Base-by-base conservation (phyloP, 2,888 invertebrate species). In the Pyrgus malvae region DNA sequence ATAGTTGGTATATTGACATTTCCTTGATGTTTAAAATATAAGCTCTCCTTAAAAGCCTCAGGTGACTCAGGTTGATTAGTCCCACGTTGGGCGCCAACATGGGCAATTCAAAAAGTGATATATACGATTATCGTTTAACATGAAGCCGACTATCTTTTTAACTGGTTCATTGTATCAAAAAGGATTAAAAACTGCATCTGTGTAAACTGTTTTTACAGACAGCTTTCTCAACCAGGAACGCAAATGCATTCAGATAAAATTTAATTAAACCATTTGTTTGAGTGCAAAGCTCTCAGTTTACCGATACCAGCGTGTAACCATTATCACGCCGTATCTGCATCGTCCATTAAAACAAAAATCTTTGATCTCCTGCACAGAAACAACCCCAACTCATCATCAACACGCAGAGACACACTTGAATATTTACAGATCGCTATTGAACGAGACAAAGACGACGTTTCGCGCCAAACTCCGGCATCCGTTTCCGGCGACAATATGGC, bases 401-500 rank as follows among this genome's bases (percentile, higher is more conserved):
- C 17, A 37, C 33, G 35, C 42, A 16, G 35, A 51, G 25, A 35
- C 41, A 40, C 42, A 42, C 51, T 42, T 44, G 51, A 51, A 44
- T 50, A 50, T 50, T 50, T 51, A 51, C 51, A 33, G 31, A 51
- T 51, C 51, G 19, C 51, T 44, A 51, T 51, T 59, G 60, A 64
- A 62, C 56, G 59, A 55, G 58, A 57, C 61, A 61, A 59, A 57
- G 58, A 63, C 56, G 51, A 63, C 63, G 44, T 53, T 62, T 65
- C 67, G 51, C 51, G 51, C 44, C 66, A 68, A 77, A 80, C 79
- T 80, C 78, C 76, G 72, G 74, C 74, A 71, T 76, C 73, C 70
- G 73, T 66, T 71, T 73, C 76, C 80, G 80, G 68, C 66, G 58
- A 64, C 80, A 80, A 80, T 73, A 79, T 78, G 79, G 72, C 74